Conservation (phyloP, 1,140 invertebrate genomes). For the Brachionus sp. region DNA sequence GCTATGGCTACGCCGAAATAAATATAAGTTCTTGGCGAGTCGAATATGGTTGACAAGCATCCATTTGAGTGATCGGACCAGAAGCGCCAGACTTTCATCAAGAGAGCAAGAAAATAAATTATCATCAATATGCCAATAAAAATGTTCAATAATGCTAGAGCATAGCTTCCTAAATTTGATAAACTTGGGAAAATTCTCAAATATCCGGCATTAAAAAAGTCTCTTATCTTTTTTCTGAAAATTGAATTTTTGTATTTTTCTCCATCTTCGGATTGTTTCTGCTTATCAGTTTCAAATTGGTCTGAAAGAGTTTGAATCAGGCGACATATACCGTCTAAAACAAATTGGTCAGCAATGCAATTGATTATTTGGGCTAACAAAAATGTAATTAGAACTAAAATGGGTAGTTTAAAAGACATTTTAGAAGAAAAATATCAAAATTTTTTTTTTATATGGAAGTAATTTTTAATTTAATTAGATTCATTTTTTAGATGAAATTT, state of each 20-base stretch:
- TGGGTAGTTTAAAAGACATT: constrained; percentile 13
- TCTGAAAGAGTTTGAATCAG: neutral
- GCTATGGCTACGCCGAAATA: neutral
- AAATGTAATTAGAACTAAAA: constrained; percentile 2
- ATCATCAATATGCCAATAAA: neutral
- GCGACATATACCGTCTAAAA: neutral
- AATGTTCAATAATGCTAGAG: neutral
- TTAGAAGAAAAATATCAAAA: neutral
- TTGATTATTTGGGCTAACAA: neutral
- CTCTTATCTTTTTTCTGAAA: constrained; percentile 6
- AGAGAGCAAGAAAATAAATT: neutral
- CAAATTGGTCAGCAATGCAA: constrained; percentile 12
- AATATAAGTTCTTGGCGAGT: neutral
- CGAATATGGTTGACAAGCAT: neutral
- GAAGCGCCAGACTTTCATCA: neutral
- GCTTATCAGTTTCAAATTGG: neutral
- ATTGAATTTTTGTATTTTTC: constrained; percentile 14
- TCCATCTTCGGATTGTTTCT: neutral
- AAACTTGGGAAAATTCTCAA: neutral
- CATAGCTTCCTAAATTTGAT: constrained; percentile 11
- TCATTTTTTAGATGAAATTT: neutral
- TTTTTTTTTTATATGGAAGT: neutral
- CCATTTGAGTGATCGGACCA: neutral
- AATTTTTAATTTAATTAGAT: neutral
- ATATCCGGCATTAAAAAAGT: neutral